phyloP scores from a whole-genome alignment of 2,113 vertebrate species.

The Scartelaos histophorus region DNA sequence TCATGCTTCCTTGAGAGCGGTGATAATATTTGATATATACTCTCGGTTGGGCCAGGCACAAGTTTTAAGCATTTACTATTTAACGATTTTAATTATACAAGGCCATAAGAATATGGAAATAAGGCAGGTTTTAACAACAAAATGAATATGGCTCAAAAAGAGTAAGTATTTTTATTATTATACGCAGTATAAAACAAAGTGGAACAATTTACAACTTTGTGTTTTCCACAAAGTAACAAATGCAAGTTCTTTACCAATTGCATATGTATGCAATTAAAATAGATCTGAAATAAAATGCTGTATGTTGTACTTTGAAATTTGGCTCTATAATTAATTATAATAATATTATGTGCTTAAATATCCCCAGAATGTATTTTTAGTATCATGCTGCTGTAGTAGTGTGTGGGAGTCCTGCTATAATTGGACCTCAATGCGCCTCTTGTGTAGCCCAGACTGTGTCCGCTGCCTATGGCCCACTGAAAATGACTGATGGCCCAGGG shows the following conservation, averaged over 20 bases:
- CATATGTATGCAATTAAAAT: too few species aligned
- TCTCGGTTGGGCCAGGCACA: constrained; percentile 25
- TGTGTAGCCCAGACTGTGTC: constrained; percentile 35
- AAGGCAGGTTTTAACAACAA: neutral
- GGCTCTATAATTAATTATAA: neutral
- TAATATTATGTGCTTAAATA: neutral
- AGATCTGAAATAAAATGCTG: neutral
- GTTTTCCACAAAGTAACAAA: too few species aligned
- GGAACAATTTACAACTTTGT: neutral
- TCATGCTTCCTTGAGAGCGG: constrained; percentile 27
- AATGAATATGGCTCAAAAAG: neutral
- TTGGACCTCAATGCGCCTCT: constrained; percentile 47
- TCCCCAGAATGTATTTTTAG: neutral
- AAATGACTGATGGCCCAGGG: constrained; percentile 58
- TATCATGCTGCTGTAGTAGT: constrained; percentile 18
- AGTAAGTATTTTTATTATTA: neutral
- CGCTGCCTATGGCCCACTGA: constrained; percentile 29
- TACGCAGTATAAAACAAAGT: neutral
- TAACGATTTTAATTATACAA: neutral
- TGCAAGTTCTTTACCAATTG: too few species aligned
- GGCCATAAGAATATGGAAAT: neutral
- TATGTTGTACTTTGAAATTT: neutral
- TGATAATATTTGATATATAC: constrained; percentile 14
- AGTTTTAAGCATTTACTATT: constrained; percentile 17
- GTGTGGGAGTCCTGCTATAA: constrained; percentile 35